Evolutionary conservation across 2,113 vertebrate genomes (phyloP).

Genomic region (Phaethornis superciliosus): DNA sequence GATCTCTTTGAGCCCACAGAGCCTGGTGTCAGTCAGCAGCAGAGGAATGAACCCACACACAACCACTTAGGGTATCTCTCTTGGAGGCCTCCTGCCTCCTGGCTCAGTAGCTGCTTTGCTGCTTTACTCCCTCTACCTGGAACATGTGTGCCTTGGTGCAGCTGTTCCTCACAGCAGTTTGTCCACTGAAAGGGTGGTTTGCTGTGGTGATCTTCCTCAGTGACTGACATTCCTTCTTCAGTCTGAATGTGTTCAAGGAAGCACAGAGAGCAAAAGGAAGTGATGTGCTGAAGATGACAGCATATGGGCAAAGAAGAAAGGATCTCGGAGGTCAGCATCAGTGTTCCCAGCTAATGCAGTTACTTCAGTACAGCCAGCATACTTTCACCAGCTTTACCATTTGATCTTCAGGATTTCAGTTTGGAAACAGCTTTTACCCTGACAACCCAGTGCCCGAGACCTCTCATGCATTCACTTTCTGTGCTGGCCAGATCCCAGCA

Average conservation of each 20-base stretch:
- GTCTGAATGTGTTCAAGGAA: not conserved
- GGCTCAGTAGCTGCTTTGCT: not conserved
- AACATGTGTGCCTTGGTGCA: not conserved
- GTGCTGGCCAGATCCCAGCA: not conserved
- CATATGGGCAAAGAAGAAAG: not conserved
- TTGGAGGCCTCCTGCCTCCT: not conserved
- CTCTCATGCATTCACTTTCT: not conserved
- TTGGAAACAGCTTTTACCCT: not conserved
- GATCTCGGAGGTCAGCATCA: not conserved
- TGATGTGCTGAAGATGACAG: not conserved
- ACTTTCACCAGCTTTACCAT: not conserved
- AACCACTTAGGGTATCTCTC: not conserved
- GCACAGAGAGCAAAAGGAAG: not conserved
- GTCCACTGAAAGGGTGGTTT: not conserved
- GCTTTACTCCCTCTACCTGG: not conserved
- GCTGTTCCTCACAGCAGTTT: not conserved
- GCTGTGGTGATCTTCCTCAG: not conserved
- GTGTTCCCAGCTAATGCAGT: not conserved
- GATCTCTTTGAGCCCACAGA: not conserved
- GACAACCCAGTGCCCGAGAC: not conserved
- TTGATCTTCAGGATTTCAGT: not conserved
- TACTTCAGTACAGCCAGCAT: not conserved
- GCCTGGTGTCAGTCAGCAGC: not conserved
- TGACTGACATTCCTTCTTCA: not conserved
- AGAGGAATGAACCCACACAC: not conserved